phyloP scores from a whole-genome alignment of 2,888 invertebrate genomes.

The Callinectes sapidus region DNA sequence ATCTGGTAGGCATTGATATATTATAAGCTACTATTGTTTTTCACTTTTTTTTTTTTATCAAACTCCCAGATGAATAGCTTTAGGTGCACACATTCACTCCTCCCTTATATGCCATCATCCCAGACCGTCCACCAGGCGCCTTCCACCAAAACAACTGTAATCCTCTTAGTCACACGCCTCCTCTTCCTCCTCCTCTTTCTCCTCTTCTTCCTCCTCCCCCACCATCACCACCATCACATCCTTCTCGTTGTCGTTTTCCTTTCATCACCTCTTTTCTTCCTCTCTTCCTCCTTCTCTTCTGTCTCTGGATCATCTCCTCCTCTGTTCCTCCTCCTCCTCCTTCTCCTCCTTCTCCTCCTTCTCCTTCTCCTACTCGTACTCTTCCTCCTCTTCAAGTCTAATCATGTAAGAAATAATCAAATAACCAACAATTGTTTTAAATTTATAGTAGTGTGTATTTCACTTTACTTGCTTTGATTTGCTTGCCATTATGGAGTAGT shows the following conservation, averaged over 20 bases:
- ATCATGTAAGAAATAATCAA: not conserved
- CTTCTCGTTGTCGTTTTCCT: not conserved
- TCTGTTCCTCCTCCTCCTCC: not conserved
- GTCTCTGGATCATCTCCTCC: not conserved
- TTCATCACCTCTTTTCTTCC: not conserved
- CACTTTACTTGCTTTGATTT: not conserved
- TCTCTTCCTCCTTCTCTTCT: not conserved
- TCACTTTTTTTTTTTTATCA: not conserved
- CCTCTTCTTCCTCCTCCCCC: not conserved
- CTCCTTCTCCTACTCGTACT: not conserved
- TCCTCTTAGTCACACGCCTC: conserved; percentile 12
- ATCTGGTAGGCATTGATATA: not conserved
- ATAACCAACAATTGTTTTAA: not conserved
- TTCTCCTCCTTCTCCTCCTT: not conserved
- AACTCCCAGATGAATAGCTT: not conserved
- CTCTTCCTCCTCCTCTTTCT: not conserved
- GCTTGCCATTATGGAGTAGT: not conserved
- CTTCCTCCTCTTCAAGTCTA: not conserved
- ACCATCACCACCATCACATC: not conserved
- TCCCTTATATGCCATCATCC: not conserved
- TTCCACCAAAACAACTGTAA: conserved; percentile 30
- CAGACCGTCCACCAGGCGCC: not conserved
- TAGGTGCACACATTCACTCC: not conserved
- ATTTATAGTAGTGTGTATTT: not conserved
- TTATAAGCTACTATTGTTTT: not conserved